phyloP scores from a whole-genome alignment of 1,140 invertebrate genomes.

The Bombus sibiricus region DNA sequence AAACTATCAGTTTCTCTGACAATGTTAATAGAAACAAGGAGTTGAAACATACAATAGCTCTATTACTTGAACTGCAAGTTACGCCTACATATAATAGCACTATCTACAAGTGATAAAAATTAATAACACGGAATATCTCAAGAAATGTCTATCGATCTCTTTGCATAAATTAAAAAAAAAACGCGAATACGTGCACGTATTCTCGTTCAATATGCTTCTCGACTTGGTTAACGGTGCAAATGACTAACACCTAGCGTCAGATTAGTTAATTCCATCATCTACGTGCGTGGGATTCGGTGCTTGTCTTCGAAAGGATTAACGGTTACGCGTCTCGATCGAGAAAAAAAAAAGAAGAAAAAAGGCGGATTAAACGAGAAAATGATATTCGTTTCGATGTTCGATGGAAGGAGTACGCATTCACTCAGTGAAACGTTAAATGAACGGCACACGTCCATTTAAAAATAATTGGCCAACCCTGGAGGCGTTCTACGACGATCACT shows the following conservation, averaged over 20 bases:
- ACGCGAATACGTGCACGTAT: constrained; percentile 14
- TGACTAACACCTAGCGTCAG: constrained; percentile 47
- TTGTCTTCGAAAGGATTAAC: constrained; percentile 61
- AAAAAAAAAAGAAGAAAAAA: background rate
- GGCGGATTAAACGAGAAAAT: background rate
- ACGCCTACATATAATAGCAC: too few species aligned
- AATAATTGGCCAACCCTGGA: constrained; percentile 54
- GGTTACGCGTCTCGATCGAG: constrained; percentile 45
- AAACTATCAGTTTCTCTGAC: too few species aligned
- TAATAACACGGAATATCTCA: constrained; percentile 26
- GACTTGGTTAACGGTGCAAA: constrained; percentile 70
- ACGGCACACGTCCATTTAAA: constrained; percentile 40
- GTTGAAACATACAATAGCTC: background rate
- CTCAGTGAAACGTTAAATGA: constrained; percentile 10
- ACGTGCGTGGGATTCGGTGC: constrained; percentile 64
- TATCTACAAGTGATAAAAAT: constrained; percentile 4
- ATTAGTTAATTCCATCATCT: constrained; percentile 73
- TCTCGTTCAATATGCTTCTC: constrained; percentile 31
- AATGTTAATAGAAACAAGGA: background rate
- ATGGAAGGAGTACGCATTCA: constrained; percentile 8
- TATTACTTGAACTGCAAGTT: too few species aligned
- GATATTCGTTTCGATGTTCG: background rate
- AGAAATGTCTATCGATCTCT: constrained; percentile 28
- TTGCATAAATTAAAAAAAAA: constrained; percentile 35
- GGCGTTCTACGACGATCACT: constrained; percentile 33